These are phyloP conservation scores for Hippoglossus hippoglossus DNA, from an alignment of 2,797 vertebrate species.

Conservation along the genomic window DNA sequence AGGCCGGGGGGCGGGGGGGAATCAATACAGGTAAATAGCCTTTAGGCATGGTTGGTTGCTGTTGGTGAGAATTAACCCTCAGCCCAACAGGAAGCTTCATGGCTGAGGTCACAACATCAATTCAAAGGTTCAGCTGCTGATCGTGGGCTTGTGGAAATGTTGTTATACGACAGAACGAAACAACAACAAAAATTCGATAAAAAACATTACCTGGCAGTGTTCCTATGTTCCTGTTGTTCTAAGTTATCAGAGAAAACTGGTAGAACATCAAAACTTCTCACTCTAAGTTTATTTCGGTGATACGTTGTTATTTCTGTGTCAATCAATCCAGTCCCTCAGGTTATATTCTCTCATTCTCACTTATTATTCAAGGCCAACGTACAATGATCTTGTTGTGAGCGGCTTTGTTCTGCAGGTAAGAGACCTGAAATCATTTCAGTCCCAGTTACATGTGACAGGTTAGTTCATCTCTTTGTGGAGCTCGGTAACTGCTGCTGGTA, in stretches of 20 bases:
- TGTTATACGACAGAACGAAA: no score
- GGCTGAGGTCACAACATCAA: background rate
- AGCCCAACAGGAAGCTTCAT: background rate
- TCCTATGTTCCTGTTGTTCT: no score
- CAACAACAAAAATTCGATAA: no score
- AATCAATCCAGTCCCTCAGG: conserved; percentile 27
- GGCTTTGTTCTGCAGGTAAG: conserved; percentile 28
- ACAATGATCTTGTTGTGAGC: no score
- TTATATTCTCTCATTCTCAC: conserved; percentile 23
- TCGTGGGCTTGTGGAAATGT: no score
- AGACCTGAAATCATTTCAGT: conserved; percentile 39
- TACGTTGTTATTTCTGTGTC: conserved; percentile 19
- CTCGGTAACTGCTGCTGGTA: no score
- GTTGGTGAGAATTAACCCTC: background rate
- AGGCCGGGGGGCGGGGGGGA: background rate
- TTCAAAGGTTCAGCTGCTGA: background rate
- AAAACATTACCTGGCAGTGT: no score
- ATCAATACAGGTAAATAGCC: background rate
- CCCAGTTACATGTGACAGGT: conserved; percentile 21
- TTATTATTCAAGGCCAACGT: no score
- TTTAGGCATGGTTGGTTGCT: background rate
- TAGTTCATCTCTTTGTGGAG: no score
- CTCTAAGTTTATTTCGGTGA: background rate
- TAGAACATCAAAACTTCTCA: background rate
- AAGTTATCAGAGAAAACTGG: no score